These are phyloP conservation scores for Mythimna loreyi DNA, from an alignment of 2,888 invertebrate genomes.

Conservation along the genomic window DNA sequence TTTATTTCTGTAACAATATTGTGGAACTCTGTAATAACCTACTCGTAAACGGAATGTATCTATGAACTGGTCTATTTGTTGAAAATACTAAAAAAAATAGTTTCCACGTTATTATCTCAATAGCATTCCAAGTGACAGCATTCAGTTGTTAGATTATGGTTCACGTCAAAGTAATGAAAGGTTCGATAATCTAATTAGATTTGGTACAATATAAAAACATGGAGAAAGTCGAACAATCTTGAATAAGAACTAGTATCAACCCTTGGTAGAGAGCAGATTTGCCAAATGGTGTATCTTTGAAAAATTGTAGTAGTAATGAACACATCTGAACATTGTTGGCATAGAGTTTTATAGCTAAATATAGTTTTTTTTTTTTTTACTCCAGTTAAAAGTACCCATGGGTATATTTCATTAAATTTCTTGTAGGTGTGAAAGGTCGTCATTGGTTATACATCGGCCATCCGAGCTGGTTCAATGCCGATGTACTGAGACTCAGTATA, in stretches of 20 bases:
- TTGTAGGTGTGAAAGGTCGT: neutral
- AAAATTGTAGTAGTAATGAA: neutral
- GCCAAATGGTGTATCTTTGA: neutral
- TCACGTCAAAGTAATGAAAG: constrained; percentile 12
- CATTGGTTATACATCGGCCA: neutral
- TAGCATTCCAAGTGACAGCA: neutral
- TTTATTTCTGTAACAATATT: neutral
- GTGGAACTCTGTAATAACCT: neutral
- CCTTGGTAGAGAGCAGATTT: neutral
- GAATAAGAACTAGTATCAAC: neutral
- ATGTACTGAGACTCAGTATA: neutral
- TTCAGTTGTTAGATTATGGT: neutral
- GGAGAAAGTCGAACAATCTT: neutral
- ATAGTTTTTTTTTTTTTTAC: neutral
- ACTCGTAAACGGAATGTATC: too few species aligned
- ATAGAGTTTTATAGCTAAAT: neutral
- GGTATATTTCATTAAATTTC: constrained; percentile 1
- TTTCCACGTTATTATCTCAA: neutral
- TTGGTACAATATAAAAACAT: neutral
- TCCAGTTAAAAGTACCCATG: too few species aligned
- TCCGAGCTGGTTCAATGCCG: neutral
- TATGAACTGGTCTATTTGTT: too few species aligned
- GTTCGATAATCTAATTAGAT: constrained; percentile 11
- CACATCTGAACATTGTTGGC: neutral
- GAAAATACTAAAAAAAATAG: too few species aligned